phyloP scores from a whole-genome alignment of 2,888 invertebrate genomes.

The Drosophila suboccidentalis region DNA sequence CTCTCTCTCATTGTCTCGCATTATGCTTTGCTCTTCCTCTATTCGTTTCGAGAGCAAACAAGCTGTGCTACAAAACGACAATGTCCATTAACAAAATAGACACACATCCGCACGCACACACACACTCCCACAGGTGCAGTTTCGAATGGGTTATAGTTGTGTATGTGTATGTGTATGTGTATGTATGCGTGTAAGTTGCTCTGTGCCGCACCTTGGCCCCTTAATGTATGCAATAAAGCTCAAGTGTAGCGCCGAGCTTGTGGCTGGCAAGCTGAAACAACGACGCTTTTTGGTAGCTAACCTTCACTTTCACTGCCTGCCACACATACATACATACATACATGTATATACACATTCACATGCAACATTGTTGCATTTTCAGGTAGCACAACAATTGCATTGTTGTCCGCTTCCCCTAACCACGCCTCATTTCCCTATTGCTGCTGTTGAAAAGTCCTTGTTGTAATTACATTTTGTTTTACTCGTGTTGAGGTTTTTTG shows the following conservation, averaged over 20 bases:
- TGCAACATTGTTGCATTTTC: conserved; percentile 72
- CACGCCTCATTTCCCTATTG: conserved; percentile 19
- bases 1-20: background rate
- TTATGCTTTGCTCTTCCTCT: background rate
- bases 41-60: conserved; percentile 18
- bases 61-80: conserved; percentile 58
- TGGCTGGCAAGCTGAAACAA: conserved; percentile 34
- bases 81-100: conserved; percentile 74
- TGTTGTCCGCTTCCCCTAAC: conserved; percentile 32
- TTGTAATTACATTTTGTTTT: conserved; percentile 80
- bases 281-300: conserved; percentile 60
- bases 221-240: conserved; percentile 80
- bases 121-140: conserved; percentile 47
- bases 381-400: conserved; percentile 53
- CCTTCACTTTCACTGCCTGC: conserved; percentile 74
- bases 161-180: conserved; percentile 13
- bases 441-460: conserved; percentile 67
- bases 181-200: conserved; percentile 54
- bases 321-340: conserved; percentile 17
- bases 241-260: conserved; percentile 71
- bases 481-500: conserved; percentile 74
- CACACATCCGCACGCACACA: conserved; percentile 23
- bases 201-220: conserved; percentile 76
- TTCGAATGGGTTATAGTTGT: conserved; percentile 17
- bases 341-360: background rate